phyloP scores from a whole-genome alignment of 2,888 invertebrate genomes.

The Nezara viridula region DNA sequence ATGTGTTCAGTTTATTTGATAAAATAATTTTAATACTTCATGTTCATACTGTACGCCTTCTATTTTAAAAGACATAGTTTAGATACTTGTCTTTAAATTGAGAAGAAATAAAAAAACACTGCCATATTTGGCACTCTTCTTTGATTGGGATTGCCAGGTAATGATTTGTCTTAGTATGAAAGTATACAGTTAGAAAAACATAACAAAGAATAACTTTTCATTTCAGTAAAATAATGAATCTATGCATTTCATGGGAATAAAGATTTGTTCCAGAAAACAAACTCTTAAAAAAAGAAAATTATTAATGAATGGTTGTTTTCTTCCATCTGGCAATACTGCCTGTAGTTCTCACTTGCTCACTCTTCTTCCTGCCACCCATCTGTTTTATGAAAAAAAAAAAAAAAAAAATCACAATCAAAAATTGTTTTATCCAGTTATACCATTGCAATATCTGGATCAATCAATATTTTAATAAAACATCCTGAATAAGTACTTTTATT shows the following conservation, averaged over 20 bases:
- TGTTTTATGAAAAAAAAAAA: constrained; percentile 23
- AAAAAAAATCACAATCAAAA: not conserved
- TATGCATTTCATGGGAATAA: not conserved
- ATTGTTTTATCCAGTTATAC: constrained; percentile 8
- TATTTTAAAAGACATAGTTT: constrained; percentile 13
- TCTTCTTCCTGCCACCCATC: constrained; percentile 57
- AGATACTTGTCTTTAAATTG: constrained; percentile 9
- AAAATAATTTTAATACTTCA: constrained; percentile 17
- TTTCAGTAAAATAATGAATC: constrained; percentile 3
- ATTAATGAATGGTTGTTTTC: constrained; percentile 51
- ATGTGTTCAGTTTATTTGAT: constrained; percentile 42
- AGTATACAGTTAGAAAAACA: not conserved
- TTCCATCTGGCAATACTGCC: constrained; percentile 57
- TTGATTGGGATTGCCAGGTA: constrained; percentile 50
- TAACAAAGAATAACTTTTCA: not conserved
- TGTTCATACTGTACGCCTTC: constrained; percentile 22
- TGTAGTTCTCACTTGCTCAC: constrained; percentile 53
- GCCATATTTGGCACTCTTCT: constrained; percentile 56
- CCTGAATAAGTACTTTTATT: constrained; percentile 53
- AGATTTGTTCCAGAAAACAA: not conserved
- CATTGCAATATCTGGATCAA: not conserved
- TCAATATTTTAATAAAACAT: constrained; percentile 32
- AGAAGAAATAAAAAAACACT: constrained; percentile 42
- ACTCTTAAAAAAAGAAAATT: not conserved
- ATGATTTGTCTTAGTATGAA: constrained; percentile 25